Conservation (phyloP, 2,797 vertebrate genomes). For the Phaenicophaeus curvirostris region DNA sequence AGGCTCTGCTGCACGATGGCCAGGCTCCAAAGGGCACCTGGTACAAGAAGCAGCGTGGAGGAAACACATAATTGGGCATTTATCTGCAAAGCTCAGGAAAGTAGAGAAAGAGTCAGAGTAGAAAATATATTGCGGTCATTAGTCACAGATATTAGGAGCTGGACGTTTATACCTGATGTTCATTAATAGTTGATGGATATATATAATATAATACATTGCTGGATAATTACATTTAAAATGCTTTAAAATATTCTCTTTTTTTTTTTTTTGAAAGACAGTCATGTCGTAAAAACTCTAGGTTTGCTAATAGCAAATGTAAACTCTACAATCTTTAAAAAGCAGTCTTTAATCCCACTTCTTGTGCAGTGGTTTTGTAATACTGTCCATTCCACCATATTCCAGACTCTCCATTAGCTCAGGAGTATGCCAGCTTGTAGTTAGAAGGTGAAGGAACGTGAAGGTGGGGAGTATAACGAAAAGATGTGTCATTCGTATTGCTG, state of each 20-base stretch:
- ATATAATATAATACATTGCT: not conserved
- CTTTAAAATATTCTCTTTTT: not conserved
- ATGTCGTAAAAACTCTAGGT: not conserved
- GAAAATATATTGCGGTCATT: constrained; percentile 43
- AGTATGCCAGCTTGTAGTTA: not conserved
- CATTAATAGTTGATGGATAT: constrained; percentile 47
- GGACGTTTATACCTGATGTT: constrained; percentile 47
- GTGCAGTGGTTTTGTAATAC: not conserved
- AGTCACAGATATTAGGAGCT: constrained; percentile 4
- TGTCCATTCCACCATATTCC: not conserved
- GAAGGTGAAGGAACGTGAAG: not conserved
- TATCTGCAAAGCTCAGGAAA: not conserved
- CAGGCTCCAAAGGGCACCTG: not conserved
- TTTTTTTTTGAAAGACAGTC: not conserved
- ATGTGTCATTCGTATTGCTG: not conserved
- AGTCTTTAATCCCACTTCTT: not conserved
- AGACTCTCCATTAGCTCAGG: not conserved
- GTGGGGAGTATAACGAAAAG: not conserved
- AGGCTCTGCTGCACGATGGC: not conserved
- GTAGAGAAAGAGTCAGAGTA: not conserved
- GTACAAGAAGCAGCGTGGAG: not conserved
- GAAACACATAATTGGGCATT: not conserved
- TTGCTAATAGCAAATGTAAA: not conserved
- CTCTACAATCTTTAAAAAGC: not conserved
- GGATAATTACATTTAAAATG: constrained; percentile 1